Conservation (phyloP, 2,797 vertebrate species). For the Valencia hispanica region DNA sequence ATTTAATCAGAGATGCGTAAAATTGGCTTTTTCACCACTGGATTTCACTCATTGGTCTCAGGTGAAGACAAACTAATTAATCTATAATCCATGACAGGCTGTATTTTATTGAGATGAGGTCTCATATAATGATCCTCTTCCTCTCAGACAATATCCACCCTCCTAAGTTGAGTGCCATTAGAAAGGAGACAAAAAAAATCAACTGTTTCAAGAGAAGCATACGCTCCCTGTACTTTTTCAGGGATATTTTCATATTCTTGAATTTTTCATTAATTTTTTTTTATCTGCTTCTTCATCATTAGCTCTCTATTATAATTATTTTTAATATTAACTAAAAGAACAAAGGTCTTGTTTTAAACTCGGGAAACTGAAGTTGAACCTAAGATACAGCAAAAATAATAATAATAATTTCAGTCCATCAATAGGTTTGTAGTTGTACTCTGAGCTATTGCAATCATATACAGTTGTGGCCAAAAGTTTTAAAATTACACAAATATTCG, state of each 20-base stretch:
- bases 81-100: conserved; percentile 55
- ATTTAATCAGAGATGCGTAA: conserved; percentile 65
- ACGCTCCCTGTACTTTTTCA: background rate
- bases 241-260: conserved; percentile 8
- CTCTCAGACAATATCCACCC: conserved; percentile 36
- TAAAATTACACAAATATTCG: too few relatives aligned
- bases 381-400: background rate
- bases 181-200: conserved; percentile 12
- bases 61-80: conserved; percentile 68
- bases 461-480: too few relatives aligned
- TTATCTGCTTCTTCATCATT: conserved; percentile 20
- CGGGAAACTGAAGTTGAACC: conserved; percentile 6
- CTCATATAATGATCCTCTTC: conserved; percentile 25
- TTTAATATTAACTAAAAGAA: conserved; percentile 17
- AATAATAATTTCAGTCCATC: background rate
- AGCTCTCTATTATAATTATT: background rate
- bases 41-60: conserved; percentile 54
- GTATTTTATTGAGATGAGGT: conserved; percentile 59
- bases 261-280: conserved; percentile 9
- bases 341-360: conserved; percentile 20
- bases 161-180: conserved; percentile 23
- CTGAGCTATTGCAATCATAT: too few relatives aligned
- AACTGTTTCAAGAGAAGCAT: conserved; percentile 9
- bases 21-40: conserved; percentile 52
- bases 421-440: too few relatives aligned